These are phyloP conservation scores for Exocentrus adspersus DNA, from an alignment of 2,888 invertebrate genomes.

Conservation along the genomic window DNA sequence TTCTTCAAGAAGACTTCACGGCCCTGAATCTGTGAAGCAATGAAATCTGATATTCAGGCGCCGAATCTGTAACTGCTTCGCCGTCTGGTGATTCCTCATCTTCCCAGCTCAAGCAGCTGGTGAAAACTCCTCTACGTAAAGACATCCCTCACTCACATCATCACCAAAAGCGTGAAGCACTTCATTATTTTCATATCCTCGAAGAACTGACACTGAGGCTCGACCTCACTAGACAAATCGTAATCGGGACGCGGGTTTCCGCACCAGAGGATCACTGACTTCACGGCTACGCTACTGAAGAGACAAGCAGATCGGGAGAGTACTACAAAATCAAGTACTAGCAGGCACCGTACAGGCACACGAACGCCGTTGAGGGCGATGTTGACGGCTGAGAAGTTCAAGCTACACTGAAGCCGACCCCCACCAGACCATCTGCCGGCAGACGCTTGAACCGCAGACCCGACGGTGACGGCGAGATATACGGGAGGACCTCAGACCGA, in stretches of 20 bases:
- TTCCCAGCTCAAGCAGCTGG: slow-evolving; percentile 50
- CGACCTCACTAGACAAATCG: slow-evolving; percentile 7
- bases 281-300: slow-evolving; percentile 15
- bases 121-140: slow-evolving; percentile 26
- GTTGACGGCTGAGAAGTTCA: slow-evolving; percentile 59
- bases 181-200: slow-evolving; percentile 25
- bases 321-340: slow-evolving; percentile 15
- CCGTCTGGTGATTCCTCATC: slow-evolving; percentile 57
- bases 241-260: slow-evolving; percentile 11
- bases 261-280: slow-evolving; percentile 13
- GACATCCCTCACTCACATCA: slow-evolving; percentile 45
- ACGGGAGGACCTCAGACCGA: slow-evolving; percentile 24
- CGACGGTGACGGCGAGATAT: slow-evolving; percentile 25
- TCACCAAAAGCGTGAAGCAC: slow-evolving; percentile 29
- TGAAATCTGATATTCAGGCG: slow-evolving; percentile 57
- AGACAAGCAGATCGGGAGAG: slow-evolving; percentile 20
- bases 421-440: slow-evolving; percentile 53
- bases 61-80: slow-evolving; percentile 52
- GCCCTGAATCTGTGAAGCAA: slow-evolving; percentile 52
- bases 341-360: slow-evolving; percentile 19
- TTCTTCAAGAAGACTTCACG: slow-evolving; percentile 49
- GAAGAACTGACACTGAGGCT: slow-evolving; percentile 16
- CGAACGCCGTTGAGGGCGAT: slow-evolving; percentile 42
- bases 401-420: slow-evolving; percentile 59
- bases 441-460: slow-evolving; percentile 23